A percentile compares a stretch with the other conserved stretches of the same genome.
Conservation (phyloP, 2,797 vertebrate genomes). For the Triplophysa yarkandensis region DNA sequence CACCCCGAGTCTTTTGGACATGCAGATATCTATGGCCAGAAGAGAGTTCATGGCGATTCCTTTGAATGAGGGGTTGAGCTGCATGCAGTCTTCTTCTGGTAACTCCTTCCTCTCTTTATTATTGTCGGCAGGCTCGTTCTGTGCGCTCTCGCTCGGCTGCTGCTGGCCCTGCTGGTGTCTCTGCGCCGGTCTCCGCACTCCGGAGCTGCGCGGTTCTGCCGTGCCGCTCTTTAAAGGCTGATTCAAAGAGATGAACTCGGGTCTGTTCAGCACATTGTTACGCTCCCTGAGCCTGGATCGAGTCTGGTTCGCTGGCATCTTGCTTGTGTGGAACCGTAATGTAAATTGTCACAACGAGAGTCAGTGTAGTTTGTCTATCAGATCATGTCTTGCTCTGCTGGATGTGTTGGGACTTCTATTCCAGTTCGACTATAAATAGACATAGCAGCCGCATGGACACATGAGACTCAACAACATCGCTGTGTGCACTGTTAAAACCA, state of each 20-base stretch:
- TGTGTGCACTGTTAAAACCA: not conserved
- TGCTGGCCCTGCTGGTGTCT: slow-evolving; percentile 48
- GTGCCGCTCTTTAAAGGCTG: slow-evolving; percentile 72
- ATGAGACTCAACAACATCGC: slow-evolving; percentile 44
- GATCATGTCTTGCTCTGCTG: slow-evolving; percentile 52
- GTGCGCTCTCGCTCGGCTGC: slow-evolving; percentile 55
- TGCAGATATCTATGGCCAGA: slow-evolving; percentile 90
- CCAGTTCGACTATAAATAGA: slow-evolving; percentile 60
- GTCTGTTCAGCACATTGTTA: slow-evolving; percentile 84
- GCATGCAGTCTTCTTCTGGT: slow-evolving; percentile 94
- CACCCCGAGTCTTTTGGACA: slow-evolving; percentile 87
- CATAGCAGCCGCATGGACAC: slow-evolving; percentile 49
- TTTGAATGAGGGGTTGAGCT: slow-evolving; percentile 89
- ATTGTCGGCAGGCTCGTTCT: slow-evolving; percentile 59
- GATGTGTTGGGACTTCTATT: slow-evolving; percentile 54
- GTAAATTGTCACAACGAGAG: slow-evolving; percentile 1
- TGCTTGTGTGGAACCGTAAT: slow-evolving; percentile 10
- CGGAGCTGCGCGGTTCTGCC: slow-evolving; percentile 68
- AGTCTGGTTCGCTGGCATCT: slow-evolving; percentile 83
- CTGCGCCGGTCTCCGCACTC: slow-evolving; percentile 67
- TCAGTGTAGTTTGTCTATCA: slow-evolving; percentile 47
- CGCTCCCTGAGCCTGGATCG: slow-evolving; percentile 80
- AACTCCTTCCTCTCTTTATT: slow-evolving; percentile 75
- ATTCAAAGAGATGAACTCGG: slow-evolving; percentile 90
- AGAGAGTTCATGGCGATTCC: slow-evolving; percentile 90